Evolutionary conservation across 2,888 invertebrate species (phyloP).

Genomic region (Cosmopolites sordidus): DNA sequence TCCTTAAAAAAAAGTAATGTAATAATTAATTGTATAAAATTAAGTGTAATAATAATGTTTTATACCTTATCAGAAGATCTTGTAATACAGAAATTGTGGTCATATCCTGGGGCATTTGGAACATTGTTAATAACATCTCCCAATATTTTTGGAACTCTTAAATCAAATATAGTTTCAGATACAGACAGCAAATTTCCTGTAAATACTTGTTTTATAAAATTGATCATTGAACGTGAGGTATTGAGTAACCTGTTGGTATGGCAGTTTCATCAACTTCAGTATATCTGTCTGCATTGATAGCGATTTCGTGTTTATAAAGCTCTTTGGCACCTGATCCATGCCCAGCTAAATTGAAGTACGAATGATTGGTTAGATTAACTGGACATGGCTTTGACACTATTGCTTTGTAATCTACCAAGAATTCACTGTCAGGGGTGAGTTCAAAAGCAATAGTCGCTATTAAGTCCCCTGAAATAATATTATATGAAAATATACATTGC

Average conservation of each 20-base stretch:
- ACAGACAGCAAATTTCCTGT: constrained; percentile 67
- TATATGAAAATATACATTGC: not conserved
- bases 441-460: constrained; percentile 66
- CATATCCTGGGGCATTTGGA: constrained; percentile 66
- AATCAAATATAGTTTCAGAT: constrained; percentile 67
- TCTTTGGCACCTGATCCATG: constrained; percentile 67
- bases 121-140: constrained; percentile 63
- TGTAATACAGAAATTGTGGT: constrained; percentile 76
- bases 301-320: constrained; percentile 65
- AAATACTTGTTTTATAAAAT: too few relatives aligned
- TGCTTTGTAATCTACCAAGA: constrained; percentile 73
- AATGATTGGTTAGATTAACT: constrained; percentile 82
- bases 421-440: constrained; percentile 67
- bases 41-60: not conserved
- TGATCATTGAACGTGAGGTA: too few relatives aligned
- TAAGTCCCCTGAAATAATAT: constrained; percentile 53
- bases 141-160: constrained; percentile 62
- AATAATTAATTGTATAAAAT: too few relatives aligned
- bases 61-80: constrained; percentile 51
- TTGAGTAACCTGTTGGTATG: constrained; percentile 69
- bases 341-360: constrained; percentile 89
- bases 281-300: constrained; percentile 72
- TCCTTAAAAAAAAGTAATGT: constrained; percentile 15
- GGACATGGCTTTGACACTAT: constrained; percentile 73
- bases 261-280: constrained; percentile 66